Conservation (phyloP, 2,888 invertebrate genomes). For the Brenthis daphne region DNA sequence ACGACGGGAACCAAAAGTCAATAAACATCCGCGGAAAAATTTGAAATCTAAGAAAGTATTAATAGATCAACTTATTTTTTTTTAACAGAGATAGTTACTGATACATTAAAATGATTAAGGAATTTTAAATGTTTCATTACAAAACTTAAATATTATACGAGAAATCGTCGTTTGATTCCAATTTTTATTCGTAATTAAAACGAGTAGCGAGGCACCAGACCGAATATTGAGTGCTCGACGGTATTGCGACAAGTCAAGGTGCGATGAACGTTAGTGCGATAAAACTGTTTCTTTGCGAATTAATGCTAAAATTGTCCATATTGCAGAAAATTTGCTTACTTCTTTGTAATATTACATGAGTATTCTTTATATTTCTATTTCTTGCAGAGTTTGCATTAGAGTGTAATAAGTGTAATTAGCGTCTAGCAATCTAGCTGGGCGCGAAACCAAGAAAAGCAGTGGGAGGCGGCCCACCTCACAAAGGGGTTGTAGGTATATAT, state of each 20-base stretch:
- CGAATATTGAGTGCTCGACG: constrained; percentile 22
- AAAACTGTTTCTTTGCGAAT: constrained; percentile 19
- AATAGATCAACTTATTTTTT: too few relatives aligned
- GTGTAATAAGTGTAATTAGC: too few relatives aligned
- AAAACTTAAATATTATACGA: constrained; percentile 31
- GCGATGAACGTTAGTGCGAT: constrained; percentile 23
- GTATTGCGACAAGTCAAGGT: constrained; percentile 23
- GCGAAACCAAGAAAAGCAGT: too few relatives aligned
- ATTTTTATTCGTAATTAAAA: constrained; percentile 30
- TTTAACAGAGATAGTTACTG: background rate
- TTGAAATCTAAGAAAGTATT: too few relatives aligned
- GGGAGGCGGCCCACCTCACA: too few relatives aligned
- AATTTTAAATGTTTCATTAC: constrained; percentile 26
- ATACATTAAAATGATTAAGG: constrained; percentile 25
- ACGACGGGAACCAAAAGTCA: too few relatives aligned
- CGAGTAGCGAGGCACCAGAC: constrained; percentile 23
- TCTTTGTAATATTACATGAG: background rate
- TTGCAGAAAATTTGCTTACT: background rate
- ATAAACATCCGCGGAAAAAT: too few relatives aligned
- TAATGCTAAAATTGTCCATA: constrained; percentile 4
- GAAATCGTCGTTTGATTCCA: constrained; percentile 27
- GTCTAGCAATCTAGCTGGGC: too few relatives aligned
- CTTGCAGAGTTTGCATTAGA: too few relatives aligned
- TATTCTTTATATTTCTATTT: background rate
- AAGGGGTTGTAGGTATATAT: too few relatives aligned